phyloP scores from a whole-genome alignment of 2,888 invertebrate species.

The Polyploca ridens region DNA sequence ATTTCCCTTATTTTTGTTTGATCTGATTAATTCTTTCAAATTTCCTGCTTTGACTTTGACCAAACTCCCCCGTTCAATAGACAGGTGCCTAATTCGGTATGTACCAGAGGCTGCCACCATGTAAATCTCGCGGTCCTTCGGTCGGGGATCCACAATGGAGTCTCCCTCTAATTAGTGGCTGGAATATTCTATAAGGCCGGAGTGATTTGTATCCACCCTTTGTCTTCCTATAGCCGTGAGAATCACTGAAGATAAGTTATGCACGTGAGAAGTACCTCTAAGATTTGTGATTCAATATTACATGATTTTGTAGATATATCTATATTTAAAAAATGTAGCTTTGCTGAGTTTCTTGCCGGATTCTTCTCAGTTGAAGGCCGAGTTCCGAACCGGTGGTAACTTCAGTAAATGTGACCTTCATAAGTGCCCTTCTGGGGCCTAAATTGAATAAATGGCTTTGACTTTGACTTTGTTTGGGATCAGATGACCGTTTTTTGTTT shows the following conservation, averaged over 20 bases:
- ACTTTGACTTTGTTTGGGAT: background rate
- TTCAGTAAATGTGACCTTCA: no score
- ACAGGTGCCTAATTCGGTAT: slow-evolving; percentile 14
- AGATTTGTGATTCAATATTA: background rate
- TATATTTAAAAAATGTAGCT: no score
- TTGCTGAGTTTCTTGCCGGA: no score
- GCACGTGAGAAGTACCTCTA: background rate
- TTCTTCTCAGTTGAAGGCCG: no score
- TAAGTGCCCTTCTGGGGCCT: no score
- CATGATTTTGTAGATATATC: background rate
- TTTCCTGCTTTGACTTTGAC: no score
- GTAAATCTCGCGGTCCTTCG: slow-evolving; percentile 14
- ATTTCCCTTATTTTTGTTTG: no score
- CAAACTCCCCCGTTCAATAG: background rate
- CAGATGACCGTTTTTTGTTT: no score
- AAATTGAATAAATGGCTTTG: no score
- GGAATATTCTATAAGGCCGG: slow-evolving; percentile 32
- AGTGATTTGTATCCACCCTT: slow-evolving; percentile 25
- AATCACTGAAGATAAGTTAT: background rate
- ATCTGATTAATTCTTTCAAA: no score
- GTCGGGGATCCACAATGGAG: slow-evolving; percentile 13
- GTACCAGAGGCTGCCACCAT: slow-evolving; percentile 12
- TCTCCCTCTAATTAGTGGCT: slow-evolving; percentile 29
- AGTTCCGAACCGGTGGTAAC: no score
- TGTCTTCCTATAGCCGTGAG: slow-evolving; percentile 8